These are phyloP conservation scores for Endomychus coccineus DNA, from an alignment of 2,888 invertebrate genomes.

Conservation along the genomic window DNA sequence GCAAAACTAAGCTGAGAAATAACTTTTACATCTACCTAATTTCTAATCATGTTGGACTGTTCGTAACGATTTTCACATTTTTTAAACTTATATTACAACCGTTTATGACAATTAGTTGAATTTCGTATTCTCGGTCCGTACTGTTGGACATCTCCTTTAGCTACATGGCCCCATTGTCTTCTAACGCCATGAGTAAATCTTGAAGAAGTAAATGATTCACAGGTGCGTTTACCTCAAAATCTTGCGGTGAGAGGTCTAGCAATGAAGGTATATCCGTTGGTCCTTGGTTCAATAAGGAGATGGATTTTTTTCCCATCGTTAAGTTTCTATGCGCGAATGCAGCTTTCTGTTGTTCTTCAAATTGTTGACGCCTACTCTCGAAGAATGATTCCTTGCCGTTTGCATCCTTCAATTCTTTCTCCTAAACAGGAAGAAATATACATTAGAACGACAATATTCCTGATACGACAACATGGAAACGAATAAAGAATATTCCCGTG, in stretches of 20 bases:
- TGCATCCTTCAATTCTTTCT: too few species aligned
- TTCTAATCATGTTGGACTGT: too few species aligned
- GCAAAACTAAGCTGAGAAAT: too few species aligned
- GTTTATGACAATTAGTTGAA: constrained; percentile 27
- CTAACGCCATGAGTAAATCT: constrained; percentile 47
- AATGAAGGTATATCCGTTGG: constrained; percentile 41
- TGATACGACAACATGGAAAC: too few species aligned
- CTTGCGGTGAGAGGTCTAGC: constrained; percentile 46
- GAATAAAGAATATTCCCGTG: too few species aligned
- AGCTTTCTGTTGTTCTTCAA: too few species aligned
- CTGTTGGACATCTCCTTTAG: constrained; percentile 22
- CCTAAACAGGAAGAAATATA: too few species aligned
- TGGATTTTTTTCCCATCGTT: constrained; percentile 38
- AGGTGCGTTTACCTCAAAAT: constrained; percentile 51
- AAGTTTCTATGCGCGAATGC: too few species aligned
- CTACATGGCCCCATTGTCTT: constrained; percentile 37
- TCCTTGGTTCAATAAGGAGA: constrained; percentile 42
- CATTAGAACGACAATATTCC: too few species aligned
- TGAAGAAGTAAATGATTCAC: constrained; percentile 42
- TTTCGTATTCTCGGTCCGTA: constrained; percentile 29
- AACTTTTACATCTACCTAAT: too few species aligned
- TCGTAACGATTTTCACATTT: constrained; percentile 23
- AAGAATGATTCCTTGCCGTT: too few species aligned
- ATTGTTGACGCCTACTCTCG: too few species aligned
- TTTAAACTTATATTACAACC: constrained; percentile 27